phyloP scores from a whole-genome alignment of 1,140 invertebrate genomes.

The Drosophila takahashii region DNA sequence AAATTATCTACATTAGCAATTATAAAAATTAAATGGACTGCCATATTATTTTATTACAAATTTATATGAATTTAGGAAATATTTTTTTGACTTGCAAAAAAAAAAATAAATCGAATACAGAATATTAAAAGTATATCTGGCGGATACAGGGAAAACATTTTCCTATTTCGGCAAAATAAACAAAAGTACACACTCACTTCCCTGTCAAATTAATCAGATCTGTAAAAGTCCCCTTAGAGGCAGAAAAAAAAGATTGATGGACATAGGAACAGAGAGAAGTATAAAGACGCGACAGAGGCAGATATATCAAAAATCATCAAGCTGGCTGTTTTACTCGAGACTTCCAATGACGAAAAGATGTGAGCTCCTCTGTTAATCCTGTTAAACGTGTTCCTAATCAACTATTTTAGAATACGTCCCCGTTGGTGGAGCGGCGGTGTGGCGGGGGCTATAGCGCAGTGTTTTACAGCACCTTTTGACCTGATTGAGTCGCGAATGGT shows the following conservation, averaged over 20 bases:
- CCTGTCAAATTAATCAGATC: not conserved
- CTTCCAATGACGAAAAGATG: not conserved
- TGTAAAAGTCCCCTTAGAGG: not conserved
- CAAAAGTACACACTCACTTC: slow-evolving; percentile 5
- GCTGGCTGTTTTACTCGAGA: slow-evolving; percentile 17
- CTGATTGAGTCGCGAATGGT: slow-evolving; percentile 63
- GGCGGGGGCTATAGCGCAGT: slow-evolving; percentile 36
- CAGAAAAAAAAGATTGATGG: slow-evolving; percentile 14
- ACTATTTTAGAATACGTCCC: slow-evolving; percentile 27
- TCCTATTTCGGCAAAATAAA: slow-evolving; percentile 2
- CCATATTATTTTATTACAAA: too few species aligned
- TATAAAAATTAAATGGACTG: too few species aligned
- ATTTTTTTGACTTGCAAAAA: not conserved
- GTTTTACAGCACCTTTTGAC: slow-evolving; percentile 49
- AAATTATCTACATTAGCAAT: too few species aligned
- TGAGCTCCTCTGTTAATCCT: not conserved
- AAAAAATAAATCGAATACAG: too few species aligned
- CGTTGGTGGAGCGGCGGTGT: slow-evolving; percentile 65
- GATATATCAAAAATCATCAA: slow-evolving; percentile 14
- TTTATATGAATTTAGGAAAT: too few species aligned
- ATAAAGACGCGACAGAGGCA: not conserved
- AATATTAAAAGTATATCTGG: too few species aligned
- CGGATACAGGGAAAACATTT: not conserved
- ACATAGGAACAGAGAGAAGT: slow-evolving; percentile 2
- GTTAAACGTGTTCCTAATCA: too few species aligned